phyloP scores from a whole-genome alignment of 2,888 invertebrate genomes.

The Philereme vetulata region DNA sequence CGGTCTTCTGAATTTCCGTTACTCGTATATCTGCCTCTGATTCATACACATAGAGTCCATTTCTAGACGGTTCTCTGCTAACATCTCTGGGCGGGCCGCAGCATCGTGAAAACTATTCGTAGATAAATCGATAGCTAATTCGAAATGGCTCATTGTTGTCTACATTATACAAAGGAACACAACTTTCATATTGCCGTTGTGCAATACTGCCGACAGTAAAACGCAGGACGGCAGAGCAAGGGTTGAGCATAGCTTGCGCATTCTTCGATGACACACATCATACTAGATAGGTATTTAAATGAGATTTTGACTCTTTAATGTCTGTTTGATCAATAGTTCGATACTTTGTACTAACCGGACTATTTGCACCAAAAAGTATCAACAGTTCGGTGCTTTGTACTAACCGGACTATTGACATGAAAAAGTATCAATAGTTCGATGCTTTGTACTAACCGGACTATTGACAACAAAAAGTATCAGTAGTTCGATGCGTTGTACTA shows the following conservation, averaged over 20 bases:
- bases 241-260: constrained; percentile 35
- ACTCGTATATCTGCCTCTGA: no score
- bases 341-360: no score
- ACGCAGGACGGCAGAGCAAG: constrained; percentile 37
- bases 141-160: constrained; percentile 80
- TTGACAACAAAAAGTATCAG: no score
- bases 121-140: constrained; percentile 81
- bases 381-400: no score
- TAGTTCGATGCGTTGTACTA: no score
- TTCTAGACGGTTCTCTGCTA: background rate
- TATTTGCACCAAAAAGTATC: no score
- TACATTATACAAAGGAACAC: constrained; percentile 73
- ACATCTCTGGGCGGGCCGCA: constrained; percentile 50
- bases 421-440: no score
- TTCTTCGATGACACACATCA: constrained; percentile 28
- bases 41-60: no score
- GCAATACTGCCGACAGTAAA: constrained; percentile 60
- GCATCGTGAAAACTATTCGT: constrained; percentile 68
- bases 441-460: no score
- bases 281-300: background rate
- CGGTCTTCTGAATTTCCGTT: no score
- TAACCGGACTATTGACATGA: no score
- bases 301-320: background rate
- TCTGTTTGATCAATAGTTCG: no score
- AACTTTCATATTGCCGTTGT: constrained; percentile 70